Evolutionary conservation across 2,888 invertebrate species (phyloP).

Genomic region (Electrophaes corylata): DNA sequence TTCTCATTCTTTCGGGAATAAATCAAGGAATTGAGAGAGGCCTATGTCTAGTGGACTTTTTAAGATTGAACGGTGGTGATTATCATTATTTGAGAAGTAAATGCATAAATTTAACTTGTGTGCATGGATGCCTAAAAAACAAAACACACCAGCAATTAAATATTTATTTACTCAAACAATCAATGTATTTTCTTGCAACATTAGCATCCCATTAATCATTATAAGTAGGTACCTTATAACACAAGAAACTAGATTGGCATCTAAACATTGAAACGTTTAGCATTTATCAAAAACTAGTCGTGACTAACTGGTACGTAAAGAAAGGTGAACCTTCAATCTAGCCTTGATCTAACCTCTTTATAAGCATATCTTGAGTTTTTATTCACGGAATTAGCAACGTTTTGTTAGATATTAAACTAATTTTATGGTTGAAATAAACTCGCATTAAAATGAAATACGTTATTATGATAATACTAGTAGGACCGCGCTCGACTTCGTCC

Average conservation of each 20-base stretch:
- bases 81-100: too few species aligned
- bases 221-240: constrained; percentile 32
- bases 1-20: too few species aligned
- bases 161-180: constrained; percentile 22
- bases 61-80: too few species aligned
- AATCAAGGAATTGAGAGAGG: too few species aligned
- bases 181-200: constrained; percentile 26
- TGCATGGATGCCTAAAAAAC: background rate
- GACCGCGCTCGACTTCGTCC: too few species aligned
- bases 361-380: constrained; percentile 50
- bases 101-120: too few species aligned
- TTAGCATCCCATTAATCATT: constrained; percentile 30
- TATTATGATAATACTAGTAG: too few species aligned
- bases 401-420: background rate
- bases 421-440: background rate
- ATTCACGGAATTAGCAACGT: constrained; percentile 6
- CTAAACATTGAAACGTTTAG: constrained; percentile 45
- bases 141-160: background rate
- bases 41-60: too few species aligned
- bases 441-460: too few species aligned
- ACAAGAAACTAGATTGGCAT: constrained; percentile 32
- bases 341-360: constrained; percentile 59
- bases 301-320: constrained; percentile 45
- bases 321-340: constrained; percentile 52
- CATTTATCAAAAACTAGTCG: constrained; percentile 50